Conservation (phyloP, 2,888 invertebrate species). For the Drosophila niveifrons region DNA sequence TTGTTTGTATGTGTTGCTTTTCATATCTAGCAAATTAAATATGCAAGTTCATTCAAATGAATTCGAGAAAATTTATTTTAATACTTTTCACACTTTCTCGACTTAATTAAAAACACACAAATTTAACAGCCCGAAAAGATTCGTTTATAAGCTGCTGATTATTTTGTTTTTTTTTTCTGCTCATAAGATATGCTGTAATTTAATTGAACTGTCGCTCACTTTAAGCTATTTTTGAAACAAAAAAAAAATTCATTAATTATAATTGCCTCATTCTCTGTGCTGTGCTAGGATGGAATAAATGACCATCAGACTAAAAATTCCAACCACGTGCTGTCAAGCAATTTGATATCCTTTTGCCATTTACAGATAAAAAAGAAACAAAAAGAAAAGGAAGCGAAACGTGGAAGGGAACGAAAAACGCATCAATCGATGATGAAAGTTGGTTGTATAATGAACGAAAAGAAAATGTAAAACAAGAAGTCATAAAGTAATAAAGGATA, state of each 20-base stretch:
- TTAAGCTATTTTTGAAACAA: conserved; percentile 5
- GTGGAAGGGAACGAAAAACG: conserved; percentile 12
- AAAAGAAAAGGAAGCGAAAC: neutral
- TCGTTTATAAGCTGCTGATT: neutral
- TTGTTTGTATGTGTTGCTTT: neutral
- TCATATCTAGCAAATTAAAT: neutral
- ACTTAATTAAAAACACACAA: neutral
- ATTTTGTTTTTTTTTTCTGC: neutral
- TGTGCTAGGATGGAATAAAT: conserved; percentile 7
- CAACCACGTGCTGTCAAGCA: conserved; percentile 51
- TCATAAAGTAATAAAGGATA: conserved; percentile 60
- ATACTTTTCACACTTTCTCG: neutral
- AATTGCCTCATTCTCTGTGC: conserved; percentile 17
- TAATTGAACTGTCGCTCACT: conserved; percentile 12
- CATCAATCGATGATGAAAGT: conserved; percentile 55
- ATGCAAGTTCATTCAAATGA: neutral
- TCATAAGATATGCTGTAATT: conserved; percentile 1
- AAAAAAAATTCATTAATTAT: conserved; percentile 36
- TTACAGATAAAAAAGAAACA: conserved; percentile 24
- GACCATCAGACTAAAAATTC: conserved; percentile 39
- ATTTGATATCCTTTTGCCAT: conserved; percentile 54
- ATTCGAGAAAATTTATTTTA: neutral
- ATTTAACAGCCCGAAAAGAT: neutral
- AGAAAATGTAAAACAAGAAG: conserved; percentile 49
- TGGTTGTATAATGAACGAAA: conserved; percentile 39